Conservation (phyloP, 2,888 invertebrate species). For the Lumbricus terrestris region DNA sequence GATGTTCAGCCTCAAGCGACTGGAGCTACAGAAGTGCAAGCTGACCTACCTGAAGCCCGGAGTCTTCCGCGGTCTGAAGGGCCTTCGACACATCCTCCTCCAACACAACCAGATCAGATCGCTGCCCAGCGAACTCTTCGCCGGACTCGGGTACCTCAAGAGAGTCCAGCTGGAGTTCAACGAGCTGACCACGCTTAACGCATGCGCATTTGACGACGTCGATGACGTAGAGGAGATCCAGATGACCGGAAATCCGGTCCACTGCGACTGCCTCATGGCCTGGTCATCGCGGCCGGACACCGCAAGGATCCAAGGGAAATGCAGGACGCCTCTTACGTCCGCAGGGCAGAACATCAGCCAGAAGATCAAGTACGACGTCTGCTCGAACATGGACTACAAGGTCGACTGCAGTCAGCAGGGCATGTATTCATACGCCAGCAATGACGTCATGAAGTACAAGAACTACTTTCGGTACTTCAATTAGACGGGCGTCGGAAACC, state of each 20-base stretch:
- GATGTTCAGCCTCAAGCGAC: slow-evolving; percentile 32
- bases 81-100: slow-evolving; percentile 29
- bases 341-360: slow-evolving; percentile 22
- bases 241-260: slow-evolving; percentile 34
- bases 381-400: slow-evolving; percentile 9
- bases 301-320: slow-evolving; percentile 30
- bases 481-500: background rate
- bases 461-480: slow-evolving; percentile 5
- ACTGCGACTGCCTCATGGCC: slow-evolving; percentile 37
- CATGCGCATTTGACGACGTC: slow-evolving; percentile 38
- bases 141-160: slow-evolving; percentile 26
- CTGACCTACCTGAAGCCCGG: slow-evolving; percentile 33
- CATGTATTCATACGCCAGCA: background rate
- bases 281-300: slow-evolving; percentile 34
- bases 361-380: slow-evolving; percentile 31
- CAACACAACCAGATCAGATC: slow-evolving; percentile 32
- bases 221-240: slow-evolving; percentile 32
- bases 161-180: slow-evolving; percentile 34
- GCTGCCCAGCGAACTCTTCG: slow-evolving; percentile 34
- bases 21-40: slow-evolving; percentile 32
- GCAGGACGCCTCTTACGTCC: slow-evolving; percentile 26
- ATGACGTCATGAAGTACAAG: slow-evolving; percentile 19
- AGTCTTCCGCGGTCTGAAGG: slow-evolving; percentile 37
- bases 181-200: slow-evolving; percentile 36
- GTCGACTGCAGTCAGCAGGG: background rate